Percentiles rank a stretch among this genome's conserved stretches.
phyloP scores from a whole-genome alignment of 1,140 invertebrate species.

The Doryteuthis pealeii region DNA sequence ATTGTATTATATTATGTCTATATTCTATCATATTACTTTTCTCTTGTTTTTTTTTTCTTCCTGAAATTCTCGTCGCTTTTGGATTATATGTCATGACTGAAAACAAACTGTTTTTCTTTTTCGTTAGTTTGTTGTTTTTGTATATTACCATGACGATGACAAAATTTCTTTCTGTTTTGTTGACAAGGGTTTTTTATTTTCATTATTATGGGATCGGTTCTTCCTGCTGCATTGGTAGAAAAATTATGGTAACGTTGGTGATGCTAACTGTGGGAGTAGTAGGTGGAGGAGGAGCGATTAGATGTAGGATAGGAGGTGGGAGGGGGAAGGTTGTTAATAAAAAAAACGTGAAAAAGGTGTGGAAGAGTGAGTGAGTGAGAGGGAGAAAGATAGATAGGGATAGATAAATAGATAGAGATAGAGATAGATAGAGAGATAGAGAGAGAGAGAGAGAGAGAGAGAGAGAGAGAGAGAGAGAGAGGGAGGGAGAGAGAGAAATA shows the following conservation, averaged over 20 bases:
- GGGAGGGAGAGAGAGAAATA: background rate
- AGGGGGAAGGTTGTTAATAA: background rate
- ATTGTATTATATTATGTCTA: too few relatives aligned
- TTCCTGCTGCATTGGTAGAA: too few relatives aligned
- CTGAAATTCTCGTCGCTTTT: too few relatives aligned
- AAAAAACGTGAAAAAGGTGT: background rate
- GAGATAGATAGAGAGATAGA: background rate
- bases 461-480: background rate
- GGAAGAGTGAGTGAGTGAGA: background rate
- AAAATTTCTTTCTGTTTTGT: too few relatives aligned
- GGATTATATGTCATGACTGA: too few relatives aligned
- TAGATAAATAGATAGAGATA: background rate
- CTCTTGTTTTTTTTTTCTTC: too few relatives aligned
- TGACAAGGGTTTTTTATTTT: too few relatives aligned
- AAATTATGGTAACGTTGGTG: background rate
- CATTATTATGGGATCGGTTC: too few relatives aligned
- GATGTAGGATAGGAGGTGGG: background rate
- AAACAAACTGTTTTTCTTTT: too few relatives aligned
- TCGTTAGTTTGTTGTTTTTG: too few relatives aligned
- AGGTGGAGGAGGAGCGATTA: background rate
- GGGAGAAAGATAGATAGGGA: background rate
- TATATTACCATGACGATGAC: too few relatives aligned
- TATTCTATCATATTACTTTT: too few relatives aligned
- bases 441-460: background rate
- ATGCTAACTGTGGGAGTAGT: background rate